Conservation (phyloP, 2,113 vertebrate genomes). For the Gambusia holbrooki region DNA sequence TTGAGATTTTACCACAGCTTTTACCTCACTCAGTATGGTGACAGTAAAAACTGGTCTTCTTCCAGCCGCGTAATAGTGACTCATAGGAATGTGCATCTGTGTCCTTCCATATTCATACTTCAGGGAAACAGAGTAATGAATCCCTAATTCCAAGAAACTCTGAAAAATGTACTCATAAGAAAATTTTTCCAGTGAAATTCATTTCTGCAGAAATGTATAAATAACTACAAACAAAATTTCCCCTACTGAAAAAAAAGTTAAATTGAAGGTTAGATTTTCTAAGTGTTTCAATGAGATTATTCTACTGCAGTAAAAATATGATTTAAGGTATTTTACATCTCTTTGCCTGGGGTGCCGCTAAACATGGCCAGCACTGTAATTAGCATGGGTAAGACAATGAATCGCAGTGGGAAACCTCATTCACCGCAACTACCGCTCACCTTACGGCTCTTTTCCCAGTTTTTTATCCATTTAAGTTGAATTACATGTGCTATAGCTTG, state of each 20-base stretch:
- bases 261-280: no score
- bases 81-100: neutral
- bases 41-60: neutral
- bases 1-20: neutral
- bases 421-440: conserved; percentile 24
- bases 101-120: neutral
- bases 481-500: conserved; percentile 20
- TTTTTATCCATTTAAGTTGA: conserved; percentile 16
- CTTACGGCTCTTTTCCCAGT: conserved; percentile 24
- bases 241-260: no score
- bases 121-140: neutral
- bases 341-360: neutral
- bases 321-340: no score
- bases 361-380: neutral
- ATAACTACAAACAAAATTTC: neutral
- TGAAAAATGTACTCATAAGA: neutral
- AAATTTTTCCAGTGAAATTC: neutral
- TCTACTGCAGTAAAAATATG: no score
- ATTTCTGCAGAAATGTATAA: neutral
- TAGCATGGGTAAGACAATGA: conserved; percentile 43
- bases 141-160: neutral
- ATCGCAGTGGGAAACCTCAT: conserved; percentile 35
- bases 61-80: neutral
- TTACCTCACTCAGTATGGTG: neutral
- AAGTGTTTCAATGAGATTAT: no score